Evolutionary conservation across 1,140 invertebrate genomes (phyloP), one percentile per base, ranked within the genome.

Genomic region (Neomicropteryx cornuta): DNA sequence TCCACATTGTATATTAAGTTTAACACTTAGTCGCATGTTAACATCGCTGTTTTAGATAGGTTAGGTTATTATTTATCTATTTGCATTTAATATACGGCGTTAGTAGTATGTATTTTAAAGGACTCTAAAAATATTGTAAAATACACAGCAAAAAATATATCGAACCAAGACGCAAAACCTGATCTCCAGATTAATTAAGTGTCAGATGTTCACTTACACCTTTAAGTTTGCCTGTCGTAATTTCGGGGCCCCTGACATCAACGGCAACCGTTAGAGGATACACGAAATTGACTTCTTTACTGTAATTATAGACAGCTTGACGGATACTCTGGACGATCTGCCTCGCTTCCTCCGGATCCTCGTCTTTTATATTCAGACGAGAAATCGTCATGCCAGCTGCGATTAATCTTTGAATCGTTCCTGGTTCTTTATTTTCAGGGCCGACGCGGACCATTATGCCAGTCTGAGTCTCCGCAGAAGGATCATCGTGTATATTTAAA

Each of bases 391-490:
- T 60, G 18, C 62, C 62, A 24, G 59, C 50, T 28, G 61, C 59
- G 19, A 66, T 62, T 27, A 64, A 46, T 43, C 51, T 50, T 46
- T 63, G 62, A 36, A 66, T 61, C 5, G 52, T 50, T 18, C 45
- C 36, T 19, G 62, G 53, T 36, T 62, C 60, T 35, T 49, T 43
- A 42, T 66, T 62, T 40, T 47, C 43, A 14, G 51, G 46, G 4
- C 58, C 56, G 37, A 66, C 62, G 48, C 62, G 58, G 44, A 60
- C 62, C 58, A 66, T 59, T n/a, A 66, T 42, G 4, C 60, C 60
- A 3, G 58, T 62, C 47, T 63, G 56, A 19, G 62, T 39, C 48
- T 66, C 62, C 53, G 62, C 60, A 33, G 48, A 55, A 17, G 60
- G 58, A 38, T 49, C 55, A 41, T 58, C 47, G 40, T 66, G 55